These are phyloP conservation scores for Callosobruchus maculatus DNA, from an alignment of 2,888 invertebrate species.

Conservation along the genomic window DNA sequence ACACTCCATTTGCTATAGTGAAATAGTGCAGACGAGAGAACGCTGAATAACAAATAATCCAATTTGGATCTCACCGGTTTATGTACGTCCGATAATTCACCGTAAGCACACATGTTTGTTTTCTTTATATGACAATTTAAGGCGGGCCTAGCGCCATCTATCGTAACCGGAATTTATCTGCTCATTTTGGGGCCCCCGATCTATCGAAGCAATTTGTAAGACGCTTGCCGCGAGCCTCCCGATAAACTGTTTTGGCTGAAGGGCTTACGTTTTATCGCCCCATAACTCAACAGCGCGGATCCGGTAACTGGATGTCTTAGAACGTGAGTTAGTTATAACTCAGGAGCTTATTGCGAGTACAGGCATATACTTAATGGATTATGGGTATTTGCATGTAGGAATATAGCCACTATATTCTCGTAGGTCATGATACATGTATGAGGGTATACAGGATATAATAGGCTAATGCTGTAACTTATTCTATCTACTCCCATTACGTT, in stretches of 20 bases:
- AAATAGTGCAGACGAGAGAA: background rate
- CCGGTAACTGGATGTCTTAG: background rate
- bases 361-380: background rate
- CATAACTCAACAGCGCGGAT: background rate
- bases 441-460: no score
- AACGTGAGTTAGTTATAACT: background rate
- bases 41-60: background rate
- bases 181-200: background rate
- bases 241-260: background rate
- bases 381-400: no score
- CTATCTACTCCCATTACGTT: no score
- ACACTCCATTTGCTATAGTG: no score
- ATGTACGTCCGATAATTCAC: background rate
- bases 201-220: background rate
- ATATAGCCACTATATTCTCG: no score
- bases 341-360: background rate
- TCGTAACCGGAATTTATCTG: background rate
- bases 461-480: no score
- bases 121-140: background rate
- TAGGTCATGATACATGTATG: no score
- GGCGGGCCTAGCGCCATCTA: background rate
- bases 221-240: background rate
- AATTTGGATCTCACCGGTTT: background rate
- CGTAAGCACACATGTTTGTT: background rate
- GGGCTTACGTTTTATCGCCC: background rate